Conservation (phyloP, 2,797 vertebrate genomes). For the Ficedula albicollis region DNA sequence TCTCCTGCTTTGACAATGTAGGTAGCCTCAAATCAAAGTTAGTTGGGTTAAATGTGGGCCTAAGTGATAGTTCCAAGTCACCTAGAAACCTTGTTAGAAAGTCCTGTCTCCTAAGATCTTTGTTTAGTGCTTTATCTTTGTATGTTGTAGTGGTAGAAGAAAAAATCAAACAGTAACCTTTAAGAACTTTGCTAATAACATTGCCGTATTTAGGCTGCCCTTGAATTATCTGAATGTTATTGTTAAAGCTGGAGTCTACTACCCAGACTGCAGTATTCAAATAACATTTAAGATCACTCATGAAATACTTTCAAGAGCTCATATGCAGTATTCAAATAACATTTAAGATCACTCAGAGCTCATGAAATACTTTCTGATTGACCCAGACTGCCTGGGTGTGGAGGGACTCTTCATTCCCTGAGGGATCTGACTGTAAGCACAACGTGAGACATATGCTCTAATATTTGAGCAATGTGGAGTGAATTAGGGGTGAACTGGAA, state of each 20-base stretch:
- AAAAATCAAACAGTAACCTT: neutral
- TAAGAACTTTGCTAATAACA: neutral
- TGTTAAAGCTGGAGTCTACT: neutral
- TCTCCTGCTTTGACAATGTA: neutral
- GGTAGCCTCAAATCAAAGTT: neutral
- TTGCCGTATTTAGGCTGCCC: neutral
- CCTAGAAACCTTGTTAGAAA: neutral
- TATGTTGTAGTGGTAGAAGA: neutral
- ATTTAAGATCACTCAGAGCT: neutral
- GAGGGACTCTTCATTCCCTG: neutral
- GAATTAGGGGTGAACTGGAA: slow-evolving; percentile 25
- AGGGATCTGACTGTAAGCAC: neutral
- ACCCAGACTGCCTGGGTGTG: neutral
- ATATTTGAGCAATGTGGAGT: neutral
- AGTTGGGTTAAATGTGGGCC: neutral
- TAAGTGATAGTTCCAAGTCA: neutral
- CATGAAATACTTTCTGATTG: neutral
- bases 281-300: neutral
- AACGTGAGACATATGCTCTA: neutral
- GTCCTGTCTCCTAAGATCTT: neutral
- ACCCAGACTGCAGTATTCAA: neutral
- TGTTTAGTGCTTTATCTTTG: neutral
- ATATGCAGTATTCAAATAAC: neutral
- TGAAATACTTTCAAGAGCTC: slow-evolving; percentile 8
- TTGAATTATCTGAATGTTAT: neutral